These are phyloP conservation scores for Doris montereyensis DNA, from an alignment of 2,888 invertebrate genomes.

Conservation along the genomic window DNA sequence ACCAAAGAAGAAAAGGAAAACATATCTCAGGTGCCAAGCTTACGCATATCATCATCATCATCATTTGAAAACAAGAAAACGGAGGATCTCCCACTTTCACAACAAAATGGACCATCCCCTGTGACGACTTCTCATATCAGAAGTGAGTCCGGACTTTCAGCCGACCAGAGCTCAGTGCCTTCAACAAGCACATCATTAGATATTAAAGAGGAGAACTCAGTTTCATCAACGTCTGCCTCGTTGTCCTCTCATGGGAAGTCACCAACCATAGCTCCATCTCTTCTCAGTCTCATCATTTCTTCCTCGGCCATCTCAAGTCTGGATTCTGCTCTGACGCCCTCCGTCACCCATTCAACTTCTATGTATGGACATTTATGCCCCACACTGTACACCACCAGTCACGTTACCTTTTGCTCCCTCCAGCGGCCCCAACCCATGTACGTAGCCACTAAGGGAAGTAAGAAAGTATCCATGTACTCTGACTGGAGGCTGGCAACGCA, in stretches of 20 bases:
- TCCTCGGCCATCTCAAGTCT: not conserved
- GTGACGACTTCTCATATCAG: not conserved
- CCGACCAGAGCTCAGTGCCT: not conserved
- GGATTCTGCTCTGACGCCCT: not conserved
- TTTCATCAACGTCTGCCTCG: not conserved
- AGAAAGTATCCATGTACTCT: constrained; percentile 95
- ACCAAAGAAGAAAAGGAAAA: not conserved
- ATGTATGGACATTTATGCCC: constrained; percentile 62
- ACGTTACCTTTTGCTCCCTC: constrained; percentile 88
- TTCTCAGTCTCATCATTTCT: not conserved
- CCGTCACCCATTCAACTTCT: constrained; percentile 23
- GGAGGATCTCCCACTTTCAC: not conserved
- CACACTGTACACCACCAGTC: constrained; percentile 56
- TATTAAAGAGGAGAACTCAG: too few relatives aligned
- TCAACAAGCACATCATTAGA: too few relatives aligned
- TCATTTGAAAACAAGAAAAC: not conserved
- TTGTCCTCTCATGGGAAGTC: too few relatives aligned
- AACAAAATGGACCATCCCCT: not conserved
- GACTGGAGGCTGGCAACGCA: constrained; percentile 79
- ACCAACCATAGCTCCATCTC: too few relatives aligned
- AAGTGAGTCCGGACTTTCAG: not conserved
- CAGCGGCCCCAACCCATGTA: constrained; percentile 96
- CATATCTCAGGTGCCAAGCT: not conserved
- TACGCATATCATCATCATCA: not conserved
- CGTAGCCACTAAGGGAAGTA: constrained; percentile 79